Evolutionary conservation across 2,797 vertebrate genomes (phyloP), one percentile per base, ranked within the genome.

Genomic region (Gallirallus australis): DNA sequence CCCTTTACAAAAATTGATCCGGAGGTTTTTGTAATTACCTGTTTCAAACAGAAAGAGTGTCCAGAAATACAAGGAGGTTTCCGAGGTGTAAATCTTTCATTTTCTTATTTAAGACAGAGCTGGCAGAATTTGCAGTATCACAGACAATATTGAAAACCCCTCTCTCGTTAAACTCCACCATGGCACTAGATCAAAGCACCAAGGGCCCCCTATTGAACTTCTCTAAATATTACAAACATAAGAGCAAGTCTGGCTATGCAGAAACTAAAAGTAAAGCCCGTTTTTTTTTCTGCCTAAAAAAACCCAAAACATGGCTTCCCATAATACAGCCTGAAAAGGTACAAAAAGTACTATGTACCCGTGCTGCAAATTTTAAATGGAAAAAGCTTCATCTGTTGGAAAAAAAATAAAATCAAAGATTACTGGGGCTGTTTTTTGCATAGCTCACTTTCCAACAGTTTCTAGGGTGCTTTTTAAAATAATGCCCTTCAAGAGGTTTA

Each of bases 161-260:
- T 90, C 71, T 83, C 96, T 98, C 96, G 96, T 98, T 98, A 98
- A 97, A 97, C 97, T 95, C 97, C 97, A 98, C 97, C 97, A 97
- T 98, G 98, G 98, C 98, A 98, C 98, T 98, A 98, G 98, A 99
- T 99, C 99, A 99, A 99, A 99, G 99, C 98, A 98, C 85, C 96
- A 98, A 98, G 98, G 99, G 99, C 98, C 99, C 98, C 99, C 99
- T 99, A 99, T 98, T 99, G 98, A 99, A 99, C 98, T 97, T 97
- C 98, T 98, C 96, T 98, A 98, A 98, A 98, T 98, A 98, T 98
- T 99, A 98, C 98, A 98, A 99, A 99, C 98, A 97, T 98, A 98
- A 98, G 97, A 98, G 97, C 98, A 98, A 98, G 98, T 97, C 98
- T 98, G 97, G 97, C 96, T 96, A 95, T 45, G 85, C 57, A 94